A percentile compares a stretch with the other conserved stretches of the same genome.
Conservation (phyloP, 2,888 invertebrate genomes). For the Polietes domitor region DNA sequence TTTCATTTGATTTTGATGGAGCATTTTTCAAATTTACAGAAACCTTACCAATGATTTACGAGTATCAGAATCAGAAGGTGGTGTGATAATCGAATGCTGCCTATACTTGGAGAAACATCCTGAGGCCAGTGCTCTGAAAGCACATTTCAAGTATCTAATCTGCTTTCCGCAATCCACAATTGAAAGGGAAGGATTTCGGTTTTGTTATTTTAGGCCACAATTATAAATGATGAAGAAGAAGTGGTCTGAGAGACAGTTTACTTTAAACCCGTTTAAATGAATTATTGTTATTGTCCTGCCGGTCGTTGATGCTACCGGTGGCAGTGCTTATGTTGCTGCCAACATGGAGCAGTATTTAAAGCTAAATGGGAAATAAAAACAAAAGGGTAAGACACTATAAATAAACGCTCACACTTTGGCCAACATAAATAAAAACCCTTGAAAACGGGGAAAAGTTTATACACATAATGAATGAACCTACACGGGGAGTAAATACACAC, state of each 20-base stretch:
- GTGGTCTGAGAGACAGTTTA: neutral
- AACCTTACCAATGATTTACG: constrained; percentile 13
- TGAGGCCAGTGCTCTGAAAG: neutral
- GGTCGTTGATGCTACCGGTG: neutral
- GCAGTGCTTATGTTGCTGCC: neutral
- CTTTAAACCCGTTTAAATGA: constrained; percentile 16
- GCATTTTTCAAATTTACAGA: neutral
- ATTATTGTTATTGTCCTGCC: constrained; percentile 21
- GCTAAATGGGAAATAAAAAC: constrained; percentile 18
- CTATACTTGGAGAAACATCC: neutral
- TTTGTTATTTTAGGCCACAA: constrained; percentile 22
- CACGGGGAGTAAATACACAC: neutral
- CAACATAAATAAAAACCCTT: constrained; percentile 8
- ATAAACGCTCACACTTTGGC: constrained; percentile 27
- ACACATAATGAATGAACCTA: constrained; percentile 25
- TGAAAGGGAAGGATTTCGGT: neutral
- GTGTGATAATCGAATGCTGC: too few species aligned
- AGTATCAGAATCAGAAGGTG: too few species aligned
- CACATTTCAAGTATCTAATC: constrained; percentile 15
- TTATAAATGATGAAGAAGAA: neutral
- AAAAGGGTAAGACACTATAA: constrained; percentile 36
- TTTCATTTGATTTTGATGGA: constrained; percentile 5
- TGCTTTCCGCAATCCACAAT: neutral
- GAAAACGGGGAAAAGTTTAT: constrained; percentile 5
- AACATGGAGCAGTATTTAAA: neutral